Evolutionary conservation across 1,140 invertebrate genomes (phyloP).

Genomic region (Schmidtea mediterranea): DNA sequence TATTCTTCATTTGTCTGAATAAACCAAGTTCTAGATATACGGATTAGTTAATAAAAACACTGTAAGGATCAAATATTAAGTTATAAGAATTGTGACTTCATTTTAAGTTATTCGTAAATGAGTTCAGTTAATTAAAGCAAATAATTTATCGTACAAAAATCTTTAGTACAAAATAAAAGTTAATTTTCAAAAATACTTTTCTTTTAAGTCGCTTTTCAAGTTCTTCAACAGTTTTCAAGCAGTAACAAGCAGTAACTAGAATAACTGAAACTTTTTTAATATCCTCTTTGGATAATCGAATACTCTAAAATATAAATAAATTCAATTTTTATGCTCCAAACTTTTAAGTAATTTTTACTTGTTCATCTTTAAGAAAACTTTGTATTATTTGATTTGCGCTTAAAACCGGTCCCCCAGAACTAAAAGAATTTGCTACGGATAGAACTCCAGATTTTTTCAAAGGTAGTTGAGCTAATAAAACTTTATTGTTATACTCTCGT

Average conservation of each 20-base stretch:
- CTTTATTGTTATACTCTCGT: conserved; percentile 56
- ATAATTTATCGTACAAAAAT: too few relatives aligned
- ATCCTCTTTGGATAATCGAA: conserved; percentile 57
- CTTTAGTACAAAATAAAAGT: too few relatives aligned
- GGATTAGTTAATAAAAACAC: too few relatives aligned
- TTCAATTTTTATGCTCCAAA: not conserved
- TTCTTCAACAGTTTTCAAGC: conserved; percentile 81
- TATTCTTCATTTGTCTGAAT: not conserved
- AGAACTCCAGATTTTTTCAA: conserved; percentile 31
- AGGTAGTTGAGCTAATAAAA: conserved; percentile 57
- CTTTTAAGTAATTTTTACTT: not conserved
- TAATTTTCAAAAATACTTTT: conserved; percentile 52
- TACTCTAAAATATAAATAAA: conserved; percentile 14
- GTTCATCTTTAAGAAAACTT: not conserved
- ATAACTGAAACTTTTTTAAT: conserved; percentile 62
- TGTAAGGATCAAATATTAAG: too few relatives aligned
- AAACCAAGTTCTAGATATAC: too few relatives aligned
- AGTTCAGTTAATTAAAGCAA: too few relatives aligned
- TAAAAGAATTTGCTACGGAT: not conserved
- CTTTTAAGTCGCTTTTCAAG: conserved; percentile 80
- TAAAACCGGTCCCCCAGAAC: not conserved
- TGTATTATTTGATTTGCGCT: not conserved
- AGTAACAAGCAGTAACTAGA: conserved; percentile 86
- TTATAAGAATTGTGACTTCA: too few relatives aligned
- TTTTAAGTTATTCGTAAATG: too few relatives aligned